phyloP scores from a whole-genome alignment of 2,888 invertebrate genomes.

The Rhyacophila evoluta region DNA sequence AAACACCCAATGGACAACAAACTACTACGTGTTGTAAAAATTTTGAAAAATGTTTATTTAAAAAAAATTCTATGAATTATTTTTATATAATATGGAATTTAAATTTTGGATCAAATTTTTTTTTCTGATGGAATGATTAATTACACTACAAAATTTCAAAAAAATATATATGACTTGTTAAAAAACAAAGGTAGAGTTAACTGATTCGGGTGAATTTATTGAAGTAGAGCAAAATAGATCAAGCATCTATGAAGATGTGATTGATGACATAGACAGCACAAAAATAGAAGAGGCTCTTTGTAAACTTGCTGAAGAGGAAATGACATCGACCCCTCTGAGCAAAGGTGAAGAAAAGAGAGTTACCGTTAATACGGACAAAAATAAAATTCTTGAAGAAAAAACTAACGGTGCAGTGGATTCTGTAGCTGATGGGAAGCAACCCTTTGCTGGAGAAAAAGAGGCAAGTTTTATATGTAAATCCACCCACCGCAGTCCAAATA shows the following conservation, averaged over 20 bases:
- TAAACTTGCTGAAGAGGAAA: slow-evolving; percentile 63
- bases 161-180: neutral
- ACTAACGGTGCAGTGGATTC: slow-evolving; percentile 38
- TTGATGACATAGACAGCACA: slow-evolving; percentile 20
- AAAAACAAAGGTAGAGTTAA: slow-evolving; percentile 66
- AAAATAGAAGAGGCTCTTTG: slow-evolving; percentile 7
- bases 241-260: slow-evolving; percentile 31
- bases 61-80: too few species aligned
- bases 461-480: slow-evolving; percentile 11
- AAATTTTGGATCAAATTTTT: too few species aligned
- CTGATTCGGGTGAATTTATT: slow-evolving; percentile 69
- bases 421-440: neutral
- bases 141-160: neutral
- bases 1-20: slow-evolving; percentile 32
- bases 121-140: too few species aligned
- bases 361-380: slow-evolving; percentile 47
- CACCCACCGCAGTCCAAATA: neutral
- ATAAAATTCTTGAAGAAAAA: slow-evolving; percentile 40
- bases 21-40: slow-evolving; percentile 48
- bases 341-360: slow-evolving; percentile 55
- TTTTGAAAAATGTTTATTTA: neutral
- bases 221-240: slow-evolving; percentile 62
- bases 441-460: neutral
- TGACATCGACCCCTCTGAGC: slow-evolving; percentile 61
- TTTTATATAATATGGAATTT: too few species aligned